Percentiles rank a stretch among this genome's conserved stretches.
phyloP scores from a whole-genome alignment of 2,113 vertebrate species.

The Lagopus leucura region DNA sequence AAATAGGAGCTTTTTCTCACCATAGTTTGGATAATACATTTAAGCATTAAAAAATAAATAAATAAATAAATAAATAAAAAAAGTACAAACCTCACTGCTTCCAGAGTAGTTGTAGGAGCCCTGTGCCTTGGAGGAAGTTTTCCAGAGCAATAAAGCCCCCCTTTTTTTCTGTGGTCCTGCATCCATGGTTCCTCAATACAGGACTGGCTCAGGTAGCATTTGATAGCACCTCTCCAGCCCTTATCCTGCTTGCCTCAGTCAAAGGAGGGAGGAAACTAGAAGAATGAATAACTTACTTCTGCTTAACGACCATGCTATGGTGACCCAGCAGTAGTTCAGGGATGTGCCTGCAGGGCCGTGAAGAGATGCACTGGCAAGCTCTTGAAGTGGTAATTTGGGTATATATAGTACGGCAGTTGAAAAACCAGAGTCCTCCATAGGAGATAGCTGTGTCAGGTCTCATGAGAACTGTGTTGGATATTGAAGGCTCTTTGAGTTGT shows the following conservation, averaged over 20 bases:
- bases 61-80: background rate
- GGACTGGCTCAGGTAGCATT: background rate
- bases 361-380: background rate
- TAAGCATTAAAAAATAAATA: background rate
- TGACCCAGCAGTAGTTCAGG: background rate
- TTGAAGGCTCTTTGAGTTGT: background rate
- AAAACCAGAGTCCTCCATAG: background rate
- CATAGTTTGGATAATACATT: background rate
- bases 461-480: background rate
- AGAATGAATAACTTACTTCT: background rate
- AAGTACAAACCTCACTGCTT: background rate
- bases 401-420: background rate
- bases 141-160: background rate
- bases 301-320: background rate
- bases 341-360: background rate
- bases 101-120: background rate
- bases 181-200: background rate
- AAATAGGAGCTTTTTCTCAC: background rate
- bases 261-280: background rate
- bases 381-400: background rate
- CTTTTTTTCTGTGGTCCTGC: background rate
- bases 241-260: background rate
- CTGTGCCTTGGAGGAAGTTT: background rate
- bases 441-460: background rate
- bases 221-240: background rate